These are phyloP conservation scores for Alca torda DNA, from an alignment of 2,797 vertebrate genomes.

Conservation along the genomic window DNA sequence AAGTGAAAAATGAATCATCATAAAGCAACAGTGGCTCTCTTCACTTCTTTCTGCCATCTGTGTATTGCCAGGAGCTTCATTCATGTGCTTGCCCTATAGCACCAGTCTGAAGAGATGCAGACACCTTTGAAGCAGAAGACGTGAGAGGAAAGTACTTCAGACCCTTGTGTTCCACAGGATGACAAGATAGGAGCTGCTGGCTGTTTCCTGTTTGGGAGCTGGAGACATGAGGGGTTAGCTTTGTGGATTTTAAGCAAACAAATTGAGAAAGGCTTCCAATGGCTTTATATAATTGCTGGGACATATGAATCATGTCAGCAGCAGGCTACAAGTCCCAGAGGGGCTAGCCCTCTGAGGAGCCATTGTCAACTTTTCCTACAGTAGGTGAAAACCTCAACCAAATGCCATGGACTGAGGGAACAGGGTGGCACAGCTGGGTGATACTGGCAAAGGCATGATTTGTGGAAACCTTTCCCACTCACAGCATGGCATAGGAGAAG, in stretches of 20 bases:
- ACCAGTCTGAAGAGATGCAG: neutral
- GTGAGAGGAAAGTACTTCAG: neutral
- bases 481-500: neutral
- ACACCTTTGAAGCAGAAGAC: neutral
- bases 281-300: neutral
- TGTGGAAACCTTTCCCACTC: neutral
- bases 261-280: neutral
- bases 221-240: neutral
- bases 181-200: neutral
- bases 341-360: no score
- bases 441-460: neutral
- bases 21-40: neutral
- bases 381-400: neutral
- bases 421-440: neutral
- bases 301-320: neutral
- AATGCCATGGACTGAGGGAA: fast-evolving
- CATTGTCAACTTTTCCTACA: neutral
- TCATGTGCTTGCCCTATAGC: neutral
- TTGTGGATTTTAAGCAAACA: neutral
- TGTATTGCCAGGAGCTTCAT: neutral
- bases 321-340: neutral
- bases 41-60: neutral
- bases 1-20: neutral
- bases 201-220: neutral
- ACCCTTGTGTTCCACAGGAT: neutral